Conservation (phyloP, 2,888 invertebrate species). For the Hecatera dysodea region DNA sequence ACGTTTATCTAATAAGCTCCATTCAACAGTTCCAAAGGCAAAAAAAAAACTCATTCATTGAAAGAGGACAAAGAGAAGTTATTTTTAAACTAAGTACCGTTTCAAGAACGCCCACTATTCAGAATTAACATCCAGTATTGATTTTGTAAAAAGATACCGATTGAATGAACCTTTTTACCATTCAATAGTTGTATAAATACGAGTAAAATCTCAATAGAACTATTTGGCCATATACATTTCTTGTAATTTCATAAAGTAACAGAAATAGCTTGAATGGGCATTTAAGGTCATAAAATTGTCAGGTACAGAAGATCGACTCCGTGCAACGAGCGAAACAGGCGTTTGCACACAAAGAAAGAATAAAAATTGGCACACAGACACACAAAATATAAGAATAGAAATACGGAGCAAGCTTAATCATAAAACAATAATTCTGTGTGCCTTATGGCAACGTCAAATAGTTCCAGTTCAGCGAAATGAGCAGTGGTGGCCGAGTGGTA, state of each 20-base stretch:
- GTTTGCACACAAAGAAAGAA: background rate
- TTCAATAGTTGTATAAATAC: background rate
- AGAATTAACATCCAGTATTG: background rate
- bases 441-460: too few species aligned
- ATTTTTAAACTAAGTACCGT: background rate
- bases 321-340: too few species aligned
- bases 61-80: background rate
- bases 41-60: background rate
- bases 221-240: background rate
- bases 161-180: background rate
- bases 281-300: background rate
- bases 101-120: background rate
- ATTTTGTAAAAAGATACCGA: background rate
- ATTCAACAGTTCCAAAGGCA: too few species aligned
- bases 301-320: background rate
- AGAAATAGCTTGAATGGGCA: background rate
- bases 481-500: too few species aligned
- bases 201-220: background rate
- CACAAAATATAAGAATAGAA: too few species aligned
- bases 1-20: too few species aligned
- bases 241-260: constrained; percentile 5
- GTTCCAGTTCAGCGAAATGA: too few species aligned
- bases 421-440: too few species aligned
- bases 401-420: too few species aligned
- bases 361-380: too few species aligned